A percentile compares a stretch with the other conserved stretches of the same genome.
Conservation (phyloP, 2,797 vertebrate species). For the Alauda arvensis region DNA sequence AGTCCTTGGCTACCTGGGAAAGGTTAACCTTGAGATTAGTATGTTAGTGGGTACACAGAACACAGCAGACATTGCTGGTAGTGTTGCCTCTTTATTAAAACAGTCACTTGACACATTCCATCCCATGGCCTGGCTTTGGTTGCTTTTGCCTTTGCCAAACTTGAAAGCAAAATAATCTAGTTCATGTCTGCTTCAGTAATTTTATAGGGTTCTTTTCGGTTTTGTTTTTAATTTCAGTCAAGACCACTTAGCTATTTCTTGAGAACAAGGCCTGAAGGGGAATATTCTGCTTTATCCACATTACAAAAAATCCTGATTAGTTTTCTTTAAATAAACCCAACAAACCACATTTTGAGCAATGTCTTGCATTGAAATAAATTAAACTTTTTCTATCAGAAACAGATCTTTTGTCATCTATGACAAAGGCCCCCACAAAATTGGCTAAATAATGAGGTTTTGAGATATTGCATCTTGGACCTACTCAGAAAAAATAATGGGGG, state of each 20-base stretch:
- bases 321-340: background rate
- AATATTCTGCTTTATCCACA: background rate
- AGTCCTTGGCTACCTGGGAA: background rate
- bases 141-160: background rate
- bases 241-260: background rate
- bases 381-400: background rate
- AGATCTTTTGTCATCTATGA: background rate
- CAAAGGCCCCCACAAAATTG: background rate
- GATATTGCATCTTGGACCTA: background rate
- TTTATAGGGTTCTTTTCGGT: background rate
- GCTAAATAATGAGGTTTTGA: conserved; percentile 7
- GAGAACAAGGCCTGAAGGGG: conserved; percentile 9
- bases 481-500: background rate
- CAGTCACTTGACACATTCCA: conserved; percentile 3
- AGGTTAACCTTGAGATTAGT: background rate
- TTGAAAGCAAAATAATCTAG: background rate
- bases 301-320: background rate
- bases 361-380: background rate
- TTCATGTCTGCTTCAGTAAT: background rate
- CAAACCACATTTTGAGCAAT: background rate
- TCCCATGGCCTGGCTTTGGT: background rate
- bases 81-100: background rate
- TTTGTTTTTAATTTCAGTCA: conserved; percentile 31
- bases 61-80: background rate
- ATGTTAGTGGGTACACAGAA: background rate